Percentiles rank a stretch among this genome's conserved stretches.
These are phyloP conservation scores for Poeciliopsis presidionis DNA, from an alignment of 2,797 vertebrate species.

Conservation along the genomic window DNA sequence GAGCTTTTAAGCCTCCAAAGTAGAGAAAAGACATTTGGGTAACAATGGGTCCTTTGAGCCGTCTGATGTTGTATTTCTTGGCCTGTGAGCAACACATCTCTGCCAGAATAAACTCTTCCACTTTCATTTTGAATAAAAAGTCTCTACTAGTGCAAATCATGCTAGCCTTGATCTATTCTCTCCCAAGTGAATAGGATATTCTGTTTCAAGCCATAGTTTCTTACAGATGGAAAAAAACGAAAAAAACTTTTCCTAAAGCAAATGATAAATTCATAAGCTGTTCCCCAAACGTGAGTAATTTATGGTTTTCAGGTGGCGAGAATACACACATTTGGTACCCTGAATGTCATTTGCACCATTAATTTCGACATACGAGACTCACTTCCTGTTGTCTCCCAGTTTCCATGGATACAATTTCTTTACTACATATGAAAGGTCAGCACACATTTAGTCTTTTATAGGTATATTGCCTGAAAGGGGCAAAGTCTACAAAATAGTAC, in stretches of 20 bases:
- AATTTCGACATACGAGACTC: neutral
- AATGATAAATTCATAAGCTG: neutral
- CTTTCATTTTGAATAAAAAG: neutral
- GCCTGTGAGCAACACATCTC: neutral
- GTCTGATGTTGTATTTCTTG: neutral
- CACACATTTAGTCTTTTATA: slow-evolving; percentile 17
- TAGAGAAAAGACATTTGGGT: neutral
- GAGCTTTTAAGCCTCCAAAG: neutral
- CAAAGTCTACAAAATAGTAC: slow-evolving; percentile 70
- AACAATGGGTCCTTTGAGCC: neutral
- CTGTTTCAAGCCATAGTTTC: neutral
- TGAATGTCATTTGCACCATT: neutral
- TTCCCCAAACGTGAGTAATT: neutral
- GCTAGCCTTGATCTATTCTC: neutral
- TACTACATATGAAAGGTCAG: slow-evolving; percentile 3
- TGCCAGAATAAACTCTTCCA: neutral
- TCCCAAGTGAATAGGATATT: neutral
- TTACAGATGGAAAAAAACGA: neutral
- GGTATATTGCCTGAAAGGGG: slow-evolving; percentile 8
- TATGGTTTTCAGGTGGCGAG: neutral
- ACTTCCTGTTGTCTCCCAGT: slow-evolving; percentile 12
- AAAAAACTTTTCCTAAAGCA: neutral
- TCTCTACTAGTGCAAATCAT: neutral
- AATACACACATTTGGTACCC: neutral
- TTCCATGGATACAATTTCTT: slow-evolving; percentile 19